These are phyloP conservation scores for Sula dactylatra DNA, from an alignment of 2,113 vertebrate genomes.

Conservation along the genomic window DNA sequence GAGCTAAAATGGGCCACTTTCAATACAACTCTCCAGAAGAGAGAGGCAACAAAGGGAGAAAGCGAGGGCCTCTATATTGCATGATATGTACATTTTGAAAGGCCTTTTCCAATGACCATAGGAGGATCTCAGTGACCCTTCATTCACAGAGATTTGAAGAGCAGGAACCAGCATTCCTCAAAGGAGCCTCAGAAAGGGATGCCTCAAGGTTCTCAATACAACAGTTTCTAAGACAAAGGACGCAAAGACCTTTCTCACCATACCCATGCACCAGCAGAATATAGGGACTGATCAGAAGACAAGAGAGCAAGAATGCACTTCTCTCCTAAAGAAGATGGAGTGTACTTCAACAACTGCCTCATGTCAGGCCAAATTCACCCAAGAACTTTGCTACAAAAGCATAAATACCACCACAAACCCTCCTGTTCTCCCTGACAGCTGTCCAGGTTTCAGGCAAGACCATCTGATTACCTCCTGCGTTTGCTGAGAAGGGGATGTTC, in stretches of 20 bases:
- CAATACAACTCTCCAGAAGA: background rate
- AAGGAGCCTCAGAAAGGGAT: background rate
- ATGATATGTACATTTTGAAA: background rate
- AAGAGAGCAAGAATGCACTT: background rate
- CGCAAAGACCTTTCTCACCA: background rate
- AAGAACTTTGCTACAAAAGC: background rate
- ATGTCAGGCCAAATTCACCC: background rate
- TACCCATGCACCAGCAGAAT: background rate
- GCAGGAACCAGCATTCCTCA: background rate
- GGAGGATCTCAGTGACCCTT: background rate
- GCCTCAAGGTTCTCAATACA: background rate
- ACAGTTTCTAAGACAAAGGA: background rate
- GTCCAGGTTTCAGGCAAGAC: background rate
- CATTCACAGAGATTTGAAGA: background rate
- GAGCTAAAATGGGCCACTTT: background rate
- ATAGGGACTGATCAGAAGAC: background rate
- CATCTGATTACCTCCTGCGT: slow-evolving; percentile 79
- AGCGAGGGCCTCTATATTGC: background rate
- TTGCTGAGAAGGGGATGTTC: slow-evolving; percentile 83
- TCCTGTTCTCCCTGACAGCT: background rate
- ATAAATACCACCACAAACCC: background rate
- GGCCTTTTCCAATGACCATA: background rate
- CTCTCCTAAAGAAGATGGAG: background rate
- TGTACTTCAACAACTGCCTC: background rate
- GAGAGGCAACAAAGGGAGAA: background rate